Percentiles rank a stretch among this genome's conserved stretches.
Conservation (phyloP, 2,113 vertebrate species). For the Hippoglossus stenolepis region DNA sequence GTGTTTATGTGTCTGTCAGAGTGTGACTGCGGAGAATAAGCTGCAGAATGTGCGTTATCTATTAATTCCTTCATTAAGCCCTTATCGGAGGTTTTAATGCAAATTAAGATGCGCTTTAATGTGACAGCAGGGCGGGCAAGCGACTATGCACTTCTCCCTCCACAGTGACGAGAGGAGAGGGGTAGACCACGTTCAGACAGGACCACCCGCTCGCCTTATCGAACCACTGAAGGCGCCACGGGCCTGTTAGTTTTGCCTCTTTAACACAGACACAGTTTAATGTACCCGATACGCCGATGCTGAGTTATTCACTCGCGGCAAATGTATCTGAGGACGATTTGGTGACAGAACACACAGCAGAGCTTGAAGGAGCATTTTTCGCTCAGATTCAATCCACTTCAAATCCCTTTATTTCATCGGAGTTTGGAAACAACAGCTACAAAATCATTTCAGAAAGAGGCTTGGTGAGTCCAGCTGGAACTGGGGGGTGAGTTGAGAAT, state of each 20-base stretch:
- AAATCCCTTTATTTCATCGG: conserved; percentile 19
- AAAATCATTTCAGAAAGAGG: conserved; percentile 16
- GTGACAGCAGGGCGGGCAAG: conserved; percentile 71
- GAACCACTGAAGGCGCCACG: conserved; percentile 49
- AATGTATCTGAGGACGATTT: conserved; percentile 32
- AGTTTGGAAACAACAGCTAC: background rate
- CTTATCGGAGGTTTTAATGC: conserved; percentile 84
- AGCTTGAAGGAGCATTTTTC: conserved; percentile 47
- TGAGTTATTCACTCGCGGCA: conserved; percentile 19
- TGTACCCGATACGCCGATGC: conserved; percentile 25
- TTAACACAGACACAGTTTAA: conserved; percentile 50
- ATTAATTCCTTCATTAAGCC: conserved; percentile 83
- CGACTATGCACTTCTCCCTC: conserved; percentile 68
- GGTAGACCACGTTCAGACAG: conserved; percentile 50
- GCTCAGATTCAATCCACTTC: conserved; percentile 27
- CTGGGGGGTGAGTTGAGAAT: conserved; percentile 39
- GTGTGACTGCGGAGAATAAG: conserved; percentile 68
- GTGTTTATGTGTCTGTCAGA: conserved; percentile 66
- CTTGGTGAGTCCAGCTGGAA: conserved; percentile 1
- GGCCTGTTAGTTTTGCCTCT: conserved; percentile 64
- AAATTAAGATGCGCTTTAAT: conserved; percentile 83
- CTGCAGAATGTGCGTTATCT: conserved; percentile 79
- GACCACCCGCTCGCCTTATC: conserved; percentile 70
- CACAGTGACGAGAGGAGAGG: conserved; percentile 54
- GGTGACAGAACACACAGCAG: background rate